Conservation (phyloP, 2,888 invertebrate genomes). For the Bibio marci region DNA sequence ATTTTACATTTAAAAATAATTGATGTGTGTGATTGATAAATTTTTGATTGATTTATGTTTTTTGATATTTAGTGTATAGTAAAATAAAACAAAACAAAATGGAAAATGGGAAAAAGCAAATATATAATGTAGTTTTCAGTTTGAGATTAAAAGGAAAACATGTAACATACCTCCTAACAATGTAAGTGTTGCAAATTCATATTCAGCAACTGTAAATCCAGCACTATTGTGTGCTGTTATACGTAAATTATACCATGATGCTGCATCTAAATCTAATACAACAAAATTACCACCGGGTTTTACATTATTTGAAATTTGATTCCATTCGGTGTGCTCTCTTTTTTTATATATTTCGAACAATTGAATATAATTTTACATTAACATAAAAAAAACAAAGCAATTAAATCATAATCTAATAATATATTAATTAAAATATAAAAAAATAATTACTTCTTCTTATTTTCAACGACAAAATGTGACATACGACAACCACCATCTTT, state of each 20-base stretch:
- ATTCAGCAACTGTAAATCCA: conserved; percentile 87
- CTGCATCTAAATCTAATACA: conserved; percentile 79
- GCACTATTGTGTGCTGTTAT: conserved; percentile 92
- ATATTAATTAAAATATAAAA: conserved; percentile 5
- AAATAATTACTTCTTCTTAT: conserved; percentile 65
- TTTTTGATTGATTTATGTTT: too few relatives aligned
- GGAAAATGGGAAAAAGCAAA: too few relatives aligned
- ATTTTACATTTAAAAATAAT: too few relatives aligned
- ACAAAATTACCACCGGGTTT: conserved; percentile 83
- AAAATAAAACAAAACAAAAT: too few relatives aligned
- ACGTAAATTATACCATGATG: conserved; percentile 81
- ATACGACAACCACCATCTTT: conserved; percentile 90
- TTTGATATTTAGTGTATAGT: too few relatives aligned
- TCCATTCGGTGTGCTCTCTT: conserved; percentile 78
- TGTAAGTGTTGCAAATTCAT: conserved; percentile 88
- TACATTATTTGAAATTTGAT: conserved; percentile 83
- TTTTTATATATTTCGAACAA: conserved; percentile 8
- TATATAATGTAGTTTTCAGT: neutral
- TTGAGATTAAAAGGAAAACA: conserved; percentile 15
- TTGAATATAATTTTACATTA: neutral
- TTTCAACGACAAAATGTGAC: conserved; percentile 87
- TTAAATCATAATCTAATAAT: too few relatives aligned
- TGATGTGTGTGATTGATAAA: too few relatives aligned
- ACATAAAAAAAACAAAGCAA: neutral
- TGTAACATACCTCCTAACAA: conserved; percentile 70